Conservation (phyloP, 2,888 invertebrate species). For the Tenthredo livida region DNA sequence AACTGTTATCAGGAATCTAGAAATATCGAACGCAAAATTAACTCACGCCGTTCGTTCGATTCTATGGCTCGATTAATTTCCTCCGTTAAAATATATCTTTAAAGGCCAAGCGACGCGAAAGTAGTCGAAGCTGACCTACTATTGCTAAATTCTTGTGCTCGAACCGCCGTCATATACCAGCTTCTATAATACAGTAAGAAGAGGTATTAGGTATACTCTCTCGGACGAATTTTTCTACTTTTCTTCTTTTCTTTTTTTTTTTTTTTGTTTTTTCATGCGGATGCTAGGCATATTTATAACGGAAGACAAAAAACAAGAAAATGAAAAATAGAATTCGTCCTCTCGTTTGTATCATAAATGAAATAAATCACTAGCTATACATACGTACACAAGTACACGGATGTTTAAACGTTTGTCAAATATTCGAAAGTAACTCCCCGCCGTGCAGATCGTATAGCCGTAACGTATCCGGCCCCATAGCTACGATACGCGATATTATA, state of each 20-base stretch:
- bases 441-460: conserved; percentile 24
- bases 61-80: conserved; percentile 28
- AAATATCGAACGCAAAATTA: background rate
- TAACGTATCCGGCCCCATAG: conserved; percentile 29
- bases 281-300: background rate
- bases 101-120: conserved; percentile 51
- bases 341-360: background rate
- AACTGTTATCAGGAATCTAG: background rate
- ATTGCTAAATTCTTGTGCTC: conserved; percentile 51
- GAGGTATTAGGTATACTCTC: background rate
- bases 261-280: background rate
- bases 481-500: conserved; percentile 35
- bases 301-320: background rate
- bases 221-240: background rate
- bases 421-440: conserved; percentile 37
- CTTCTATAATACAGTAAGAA: conserved; percentile 34
- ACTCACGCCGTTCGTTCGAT: background rate
- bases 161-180: conserved; percentile 25
- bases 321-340: background rate
- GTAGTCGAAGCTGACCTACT: conserved; percentile 52
- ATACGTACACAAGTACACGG: background rate
- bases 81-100: conserved; percentile 44
- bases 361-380: background rate
- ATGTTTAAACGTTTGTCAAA: conserved; percentile 35
- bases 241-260: no score